Conservation (phyloP, 2,888 invertebrate species). For the Tetramorium bicarinatum region DNA sequence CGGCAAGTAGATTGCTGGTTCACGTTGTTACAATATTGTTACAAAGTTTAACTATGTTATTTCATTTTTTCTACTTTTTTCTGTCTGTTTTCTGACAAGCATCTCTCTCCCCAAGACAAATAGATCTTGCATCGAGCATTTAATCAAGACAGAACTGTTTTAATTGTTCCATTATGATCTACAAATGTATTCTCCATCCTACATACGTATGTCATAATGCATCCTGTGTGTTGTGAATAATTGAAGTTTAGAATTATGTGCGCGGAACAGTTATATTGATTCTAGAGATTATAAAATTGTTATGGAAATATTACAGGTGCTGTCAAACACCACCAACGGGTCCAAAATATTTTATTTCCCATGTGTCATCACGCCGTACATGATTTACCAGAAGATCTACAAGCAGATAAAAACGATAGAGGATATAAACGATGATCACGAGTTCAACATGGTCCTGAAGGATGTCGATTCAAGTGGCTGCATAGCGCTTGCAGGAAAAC, state of each 20-base stretch:
- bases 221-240: not conserved
- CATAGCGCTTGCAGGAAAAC: slow-evolving; percentile 79
- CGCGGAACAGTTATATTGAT: not conserved
- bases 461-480: slow-evolving; percentile 83
- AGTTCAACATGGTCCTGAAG: slow-evolving; percentile 77
- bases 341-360: slow-evolving; percentile 13
- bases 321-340: slow-evolving; percentile 17
- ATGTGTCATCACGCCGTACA: slow-evolving; percentile 88
- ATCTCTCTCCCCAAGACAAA: not conserved
- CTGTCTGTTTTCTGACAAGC: too few relatives aligned
- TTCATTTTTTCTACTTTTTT: too few relatives aligned
- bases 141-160: not conserved
- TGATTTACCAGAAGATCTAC: slow-evolving; percentile 84
- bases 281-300: not conserved
- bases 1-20: too few relatives aligned
- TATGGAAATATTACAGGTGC: slow-evolving; percentile 23
- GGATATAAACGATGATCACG: slow-evolving; percentile 76
- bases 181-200: not conserved
- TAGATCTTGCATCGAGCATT: not conserved
- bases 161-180: not conserved
- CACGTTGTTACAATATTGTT: too few relatives aligned
- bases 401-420: slow-evolving; percentile 58
- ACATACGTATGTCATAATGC: not conserved
- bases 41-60: too few relatives aligned
- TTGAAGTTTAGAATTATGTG: not conserved